These are phyloP conservation scores for Zaprionus kolodkinae DNA, from an alignment of 1,140 invertebrate species.

Conservation along the genomic window DNA sequence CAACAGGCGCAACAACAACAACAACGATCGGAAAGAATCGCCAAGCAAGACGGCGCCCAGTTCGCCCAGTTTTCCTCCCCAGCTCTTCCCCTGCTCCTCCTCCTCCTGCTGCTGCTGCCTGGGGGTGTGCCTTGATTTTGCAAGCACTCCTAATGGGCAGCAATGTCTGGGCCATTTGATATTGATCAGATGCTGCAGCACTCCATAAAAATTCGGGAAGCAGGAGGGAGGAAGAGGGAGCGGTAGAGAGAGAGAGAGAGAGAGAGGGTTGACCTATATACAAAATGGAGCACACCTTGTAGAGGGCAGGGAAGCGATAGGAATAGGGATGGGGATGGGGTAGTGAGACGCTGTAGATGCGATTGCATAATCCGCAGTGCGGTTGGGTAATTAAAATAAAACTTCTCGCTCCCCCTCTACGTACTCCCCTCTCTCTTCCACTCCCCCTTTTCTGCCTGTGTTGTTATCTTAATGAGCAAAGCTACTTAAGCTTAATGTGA, in stretches of 20 bases:
- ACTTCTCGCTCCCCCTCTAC: constrained; percentile 20
- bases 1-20: constrained; percentile 10
- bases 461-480: constrained; percentile 69
- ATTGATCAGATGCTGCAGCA: constrained; percentile 60
- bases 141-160: constrained; percentile 56
- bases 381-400: constrained; percentile 55
- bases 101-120: constrained; percentile 1
- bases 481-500: constrained; percentile 72
- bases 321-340: too few relatives aligned
- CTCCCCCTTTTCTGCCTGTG: not conserved
- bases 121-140: constrained; percentile 40
- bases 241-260: too few relatives aligned
- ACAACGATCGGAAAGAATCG: constrained; percentile 6
- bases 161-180: constrained; percentile 45
- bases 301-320: too few relatives aligned
- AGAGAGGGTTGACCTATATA: constrained; percentile 51
- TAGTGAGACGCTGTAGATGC: constrained; percentile 5
- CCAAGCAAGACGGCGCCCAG: constrained; percentile 18
- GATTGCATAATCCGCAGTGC: constrained; percentile 60
- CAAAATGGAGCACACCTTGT: constrained; percentile 59
- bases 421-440: too few relatives aligned
- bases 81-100: not conserved
- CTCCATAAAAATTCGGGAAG: constrained; percentile 32
- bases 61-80: not conserved
- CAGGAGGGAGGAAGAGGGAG: too few relatives aligned